These are phyloP conservation scores for Picathartes gymnocephalus DNA, from an alignment of 2,113 vertebrate genomes.

Conservation along the genomic window DNA sequence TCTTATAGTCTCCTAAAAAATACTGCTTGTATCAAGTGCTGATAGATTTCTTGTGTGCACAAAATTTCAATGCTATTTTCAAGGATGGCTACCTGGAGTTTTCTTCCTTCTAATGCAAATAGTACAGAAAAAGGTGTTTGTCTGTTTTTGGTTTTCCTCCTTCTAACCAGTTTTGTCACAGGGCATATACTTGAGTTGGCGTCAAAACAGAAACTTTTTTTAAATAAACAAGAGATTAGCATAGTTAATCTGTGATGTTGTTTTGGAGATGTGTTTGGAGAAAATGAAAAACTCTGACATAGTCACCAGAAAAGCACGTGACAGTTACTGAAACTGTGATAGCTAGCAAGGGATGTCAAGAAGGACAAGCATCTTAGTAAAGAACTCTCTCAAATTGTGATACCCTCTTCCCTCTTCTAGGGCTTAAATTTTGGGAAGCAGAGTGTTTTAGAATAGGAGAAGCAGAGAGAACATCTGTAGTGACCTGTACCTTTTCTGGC, in stretches of 20 bases:
- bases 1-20: background rate
- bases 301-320: background rate
- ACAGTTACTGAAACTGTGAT: background rate
- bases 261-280: background rate
- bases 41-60: background rate
- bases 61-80: background rate
- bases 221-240: background rate
- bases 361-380: background rate
- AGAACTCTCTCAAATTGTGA: background rate
- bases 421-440: background rate
- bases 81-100: background rate
- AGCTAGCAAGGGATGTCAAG: background rate
- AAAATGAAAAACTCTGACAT: background rate
- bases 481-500: background rate
- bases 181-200: background rate
- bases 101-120: background rate
- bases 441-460: background rate
- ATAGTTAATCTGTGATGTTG: background rate
- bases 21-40: background rate
- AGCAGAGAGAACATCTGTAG: background rate
- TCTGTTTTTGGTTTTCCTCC: background rate
- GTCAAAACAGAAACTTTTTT: background rate
- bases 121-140: accelerated
- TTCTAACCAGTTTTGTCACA: background rate
- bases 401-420: background rate